These are phyloP conservation scores for Parazoanthus darwini DNA, from an alignment of 92 coral and sea anemone genomes.

Conservation along the genomic window DNA sequence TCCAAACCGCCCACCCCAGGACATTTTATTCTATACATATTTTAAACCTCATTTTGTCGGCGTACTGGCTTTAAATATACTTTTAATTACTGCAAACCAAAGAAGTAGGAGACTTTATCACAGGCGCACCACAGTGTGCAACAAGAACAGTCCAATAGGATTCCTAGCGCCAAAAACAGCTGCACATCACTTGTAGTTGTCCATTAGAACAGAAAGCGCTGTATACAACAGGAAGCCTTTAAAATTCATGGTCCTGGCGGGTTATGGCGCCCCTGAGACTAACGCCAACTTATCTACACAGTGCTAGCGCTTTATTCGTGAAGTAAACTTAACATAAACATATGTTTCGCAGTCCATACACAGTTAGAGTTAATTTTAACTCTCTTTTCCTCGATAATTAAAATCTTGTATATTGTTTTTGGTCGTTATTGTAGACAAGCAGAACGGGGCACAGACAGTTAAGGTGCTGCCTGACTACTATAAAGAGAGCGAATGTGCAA, in stretches of 20 bases:
- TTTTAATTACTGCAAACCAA: slow-evolving; percentile 27
- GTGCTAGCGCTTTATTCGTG: slow-evolving; percentile 4
- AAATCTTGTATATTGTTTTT: slow-evolving; percentile 1
- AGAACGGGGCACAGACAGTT: background rate
- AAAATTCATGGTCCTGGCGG: slow-evolving; percentile 36
- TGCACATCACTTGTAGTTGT: slow-evolving; percentile 9
- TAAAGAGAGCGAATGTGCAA: no score
- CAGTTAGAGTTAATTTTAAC: slow-evolving; percentile 20
- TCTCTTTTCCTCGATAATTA: background rate
- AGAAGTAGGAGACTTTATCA: slow-evolving; percentile 17
- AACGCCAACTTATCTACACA: slow-evolving; percentile 31
- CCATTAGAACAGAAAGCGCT: slow-evolving; percentile 13
- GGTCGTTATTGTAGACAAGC: background rate
- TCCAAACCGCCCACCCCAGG: background rate
- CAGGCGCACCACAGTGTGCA: slow-evolving; percentile 15
- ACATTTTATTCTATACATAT: slow-evolving; percentile 3
- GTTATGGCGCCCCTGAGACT: slow-evolving; percentile 39
- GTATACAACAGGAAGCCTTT: slow-evolving; percentile 27
- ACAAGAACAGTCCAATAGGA: slow-evolving; percentile 17
- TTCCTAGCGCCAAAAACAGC: slow-evolving; percentile 9
- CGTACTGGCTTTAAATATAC: slow-evolving; percentile 2
- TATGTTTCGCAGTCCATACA: slow-evolving; percentile 29
- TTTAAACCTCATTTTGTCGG: background rate
- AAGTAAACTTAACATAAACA: slow-evolving; percentile 21
- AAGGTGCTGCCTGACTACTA: no score